These are phyloP conservation scores for Dipodomys stephensi DNA, from an alignment of 2,113 vertebrate species.

Conservation along the genomic window DNA sequence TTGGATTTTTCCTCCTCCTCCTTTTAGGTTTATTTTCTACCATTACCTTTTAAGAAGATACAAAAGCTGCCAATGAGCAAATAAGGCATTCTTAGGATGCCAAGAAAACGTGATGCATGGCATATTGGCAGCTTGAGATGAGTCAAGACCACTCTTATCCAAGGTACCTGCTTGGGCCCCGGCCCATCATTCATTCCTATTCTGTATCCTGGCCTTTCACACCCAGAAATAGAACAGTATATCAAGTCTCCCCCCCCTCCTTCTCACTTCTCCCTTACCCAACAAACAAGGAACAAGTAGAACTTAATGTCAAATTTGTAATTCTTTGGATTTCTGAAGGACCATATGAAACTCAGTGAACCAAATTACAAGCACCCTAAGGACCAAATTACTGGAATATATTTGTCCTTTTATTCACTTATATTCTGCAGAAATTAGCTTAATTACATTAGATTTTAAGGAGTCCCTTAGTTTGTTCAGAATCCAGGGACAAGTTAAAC, in stretches of 20 bases:
- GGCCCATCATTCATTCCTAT: neutral
- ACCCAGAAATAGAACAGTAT: constrained; percentile 4
- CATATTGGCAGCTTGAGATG: constrained; percentile 36
- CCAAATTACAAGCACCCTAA: constrained; percentile 42
- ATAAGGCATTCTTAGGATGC: constrained; percentile 64
- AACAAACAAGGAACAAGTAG: neutral
- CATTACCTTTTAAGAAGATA: constrained; percentile 72
- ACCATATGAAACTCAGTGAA: constrained; percentile 31
- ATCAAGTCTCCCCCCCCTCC: neutral
- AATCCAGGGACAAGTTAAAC: constrained; percentile 50
- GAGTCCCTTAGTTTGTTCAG: constrained; percentile 4
- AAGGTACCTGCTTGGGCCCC: constrained; percentile 25
- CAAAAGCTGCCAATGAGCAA: constrained; percentile 69
- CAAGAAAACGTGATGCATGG: constrained; percentile 53
- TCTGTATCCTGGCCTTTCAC: neutral
- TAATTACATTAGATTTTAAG: constrained; percentile 52
- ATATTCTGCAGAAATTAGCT: constrained; percentile 39
- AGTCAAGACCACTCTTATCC: constrained; percentile 40
- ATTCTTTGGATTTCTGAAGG: constrained; percentile 53
- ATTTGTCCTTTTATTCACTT: constrained; percentile 18
- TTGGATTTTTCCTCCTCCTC: constrained; percentile 16
- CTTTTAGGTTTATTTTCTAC: constrained; percentile 65
- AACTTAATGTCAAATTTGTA: constrained; percentile 35
- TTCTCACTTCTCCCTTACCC: neutral
- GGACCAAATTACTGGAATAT: constrained; percentile 27